Percentiles rank a stretch among this genome's conserved stretches.
Evolutionary conservation across 2,888 invertebrate genomes (phyloP).

Genomic region (Griposia aprilina): DNA sequence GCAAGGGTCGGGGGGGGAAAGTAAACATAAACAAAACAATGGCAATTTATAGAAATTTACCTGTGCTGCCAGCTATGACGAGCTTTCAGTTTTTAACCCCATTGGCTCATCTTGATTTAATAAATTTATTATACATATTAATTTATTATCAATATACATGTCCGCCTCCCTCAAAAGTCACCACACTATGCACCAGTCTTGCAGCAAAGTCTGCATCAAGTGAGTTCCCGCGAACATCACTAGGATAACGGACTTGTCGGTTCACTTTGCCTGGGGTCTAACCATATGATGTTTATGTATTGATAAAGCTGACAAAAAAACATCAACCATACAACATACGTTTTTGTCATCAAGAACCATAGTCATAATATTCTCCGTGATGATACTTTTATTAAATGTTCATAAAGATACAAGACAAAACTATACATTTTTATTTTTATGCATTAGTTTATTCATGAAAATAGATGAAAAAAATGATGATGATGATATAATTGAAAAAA

Average conservation of each 20-base stretch:
- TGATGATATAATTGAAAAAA: too few relatives aligned
- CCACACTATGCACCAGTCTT: background rate
- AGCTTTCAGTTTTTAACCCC: background rate
- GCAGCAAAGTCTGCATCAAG: background rate
- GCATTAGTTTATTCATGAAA: background rate
- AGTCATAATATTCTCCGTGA: background rate
- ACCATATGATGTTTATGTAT: background rate
- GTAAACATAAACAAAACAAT: too few relatives aligned
- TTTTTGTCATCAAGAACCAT: background rate
- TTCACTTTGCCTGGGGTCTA: background rate
- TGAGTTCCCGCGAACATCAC: background rate
- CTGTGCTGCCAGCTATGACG: background rate
- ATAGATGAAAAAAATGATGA: background rate
- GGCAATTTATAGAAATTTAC: background rate
- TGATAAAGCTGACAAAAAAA: background rate
- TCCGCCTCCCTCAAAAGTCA: background rate
- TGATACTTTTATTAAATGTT: background rate
- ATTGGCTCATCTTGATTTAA: background rate
- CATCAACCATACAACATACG: background rate
- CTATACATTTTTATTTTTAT: background rate
- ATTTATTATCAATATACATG: background rate
- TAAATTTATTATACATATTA: too few relatives aligned
- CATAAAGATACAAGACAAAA: background rate
- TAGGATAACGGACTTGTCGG: background rate
- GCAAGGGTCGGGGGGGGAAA: too few relatives aligned